Base-by-base conservation (phyloP, 1,140 invertebrate species). In the Platorchestia sp. region DNA sequence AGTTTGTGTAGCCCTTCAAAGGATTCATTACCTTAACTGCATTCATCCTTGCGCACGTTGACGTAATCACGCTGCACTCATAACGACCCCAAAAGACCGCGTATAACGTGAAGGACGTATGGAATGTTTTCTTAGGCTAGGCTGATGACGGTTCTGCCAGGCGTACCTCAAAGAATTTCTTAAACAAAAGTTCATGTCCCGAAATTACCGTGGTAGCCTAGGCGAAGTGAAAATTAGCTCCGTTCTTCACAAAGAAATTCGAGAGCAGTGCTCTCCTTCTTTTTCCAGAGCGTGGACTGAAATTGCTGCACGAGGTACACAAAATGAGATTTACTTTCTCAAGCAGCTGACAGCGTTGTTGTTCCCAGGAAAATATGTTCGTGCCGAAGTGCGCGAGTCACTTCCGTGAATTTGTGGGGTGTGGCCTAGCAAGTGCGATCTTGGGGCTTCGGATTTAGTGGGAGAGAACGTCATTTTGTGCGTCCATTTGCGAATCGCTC, bases 191-290 rank as follows among this genome's bases (percentile, higher is more conserved):
- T 27, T 75, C 59, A 75, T 19, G 59, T 27, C 47, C 36, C 59
- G 14, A 36, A 75, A 75, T 22, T 75, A 22, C 59, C 14, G 27
- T 10, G 59, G 59, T 75, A 75, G 27, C 10, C 59, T 75, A 14
- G 10, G 27, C 59, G 10, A 75, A 75, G 59, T 75, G 59, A 75
- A 75, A 75, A 75, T 75, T 75, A 75, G 59, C 59, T 36, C 14
- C 36, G 59, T 75, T 75, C 59, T 75, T 75, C 59, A 75, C 59
- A 75, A 75, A 75, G 59, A 75, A 75, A 75, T 75, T 75, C 59
- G 7, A 75, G 59, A 75, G 59, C 59, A 27, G 59, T 75, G 59
- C 27, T 75, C 59, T 75, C 27, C 36, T 75, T 75, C 59, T 75
- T 75, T 75, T 75, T 75, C 59, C 59, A 75, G 59, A 75, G 59